Conservation (phyloP, 2,888 invertebrate species). For the Pyrochroa serraticornis region DNA sequence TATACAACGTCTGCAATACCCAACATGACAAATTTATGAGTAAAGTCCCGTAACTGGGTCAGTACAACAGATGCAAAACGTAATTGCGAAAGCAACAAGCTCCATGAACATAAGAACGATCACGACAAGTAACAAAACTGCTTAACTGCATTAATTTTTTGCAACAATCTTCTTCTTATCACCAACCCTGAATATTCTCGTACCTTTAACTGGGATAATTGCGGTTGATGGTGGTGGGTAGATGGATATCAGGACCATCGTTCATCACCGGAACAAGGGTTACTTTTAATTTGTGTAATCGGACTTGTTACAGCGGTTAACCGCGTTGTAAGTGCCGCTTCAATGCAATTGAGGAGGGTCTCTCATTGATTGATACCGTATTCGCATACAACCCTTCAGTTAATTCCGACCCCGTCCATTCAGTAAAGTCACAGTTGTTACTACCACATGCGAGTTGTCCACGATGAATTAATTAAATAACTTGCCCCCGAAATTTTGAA, state of each 20-base stretch:
- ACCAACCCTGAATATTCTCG: not conserved
- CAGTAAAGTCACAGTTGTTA: too few species aligned
- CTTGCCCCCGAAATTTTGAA: too few species aligned
- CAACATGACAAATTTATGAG: too few species aligned
- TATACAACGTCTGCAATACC: too few species aligned
- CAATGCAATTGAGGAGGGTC: conserved; percentile 38
- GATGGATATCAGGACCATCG: conserved; percentile 5
- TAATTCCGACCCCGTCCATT: conserved; percentile 15
- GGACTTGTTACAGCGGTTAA: conserved; percentile 39
- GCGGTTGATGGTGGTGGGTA: too few species aligned
- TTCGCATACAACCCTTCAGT: conserved; percentile 32
- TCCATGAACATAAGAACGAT: conserved; percentile 1
- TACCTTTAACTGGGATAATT: too few species aligned
- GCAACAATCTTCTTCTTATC: not conserved
- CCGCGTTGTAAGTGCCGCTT: conserved; percentile 37
- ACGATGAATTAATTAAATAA: too few species aligned
- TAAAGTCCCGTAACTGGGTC: too few species aligned
- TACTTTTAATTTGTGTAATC: conserved; percentile 40
- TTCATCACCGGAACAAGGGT: conserved; percentile 33
- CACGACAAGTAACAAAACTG: not conserved
- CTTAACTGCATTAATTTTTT: not conserved
- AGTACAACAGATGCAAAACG: not conserved
- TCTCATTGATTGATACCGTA: conserved; percentile 35
- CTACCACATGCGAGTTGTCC: too few species aligned
- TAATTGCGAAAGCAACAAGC: conserved; percentile 1